Conservation (phyloP, 2,797 vertebrate species). For the Arctocebus calabarensis region DNA sequence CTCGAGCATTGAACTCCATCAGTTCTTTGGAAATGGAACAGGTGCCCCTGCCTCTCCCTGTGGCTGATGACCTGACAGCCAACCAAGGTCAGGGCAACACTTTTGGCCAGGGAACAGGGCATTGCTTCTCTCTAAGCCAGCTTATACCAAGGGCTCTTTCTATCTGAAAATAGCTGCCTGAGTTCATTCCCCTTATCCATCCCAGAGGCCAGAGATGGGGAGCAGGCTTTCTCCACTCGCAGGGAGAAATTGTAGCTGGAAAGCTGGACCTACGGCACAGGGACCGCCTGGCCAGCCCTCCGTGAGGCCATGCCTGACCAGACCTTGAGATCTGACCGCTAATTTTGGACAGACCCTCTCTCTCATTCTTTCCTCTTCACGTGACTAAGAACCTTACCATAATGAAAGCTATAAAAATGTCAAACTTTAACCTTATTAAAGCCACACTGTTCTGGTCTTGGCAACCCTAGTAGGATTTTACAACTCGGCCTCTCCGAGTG, state of each 20-base stretch:
- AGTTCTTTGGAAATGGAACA: not conserved
- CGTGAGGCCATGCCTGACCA: not conserved
- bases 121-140: not conserved
- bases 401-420: conserved; percentile 51
- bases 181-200: not conserved
- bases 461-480: conserved; percentile 64
- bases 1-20: not conserved
- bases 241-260: not conserved
- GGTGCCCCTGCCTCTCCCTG: fast-evolving
- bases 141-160: not conserved
- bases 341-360: conserved; percentile 7
- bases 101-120: not conserved
- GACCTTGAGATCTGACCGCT: not conserved
- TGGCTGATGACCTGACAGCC: not conserved
- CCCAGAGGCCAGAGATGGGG: not conserved
- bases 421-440: conserved; percentile 73
- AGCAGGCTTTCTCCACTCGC: not conserved
- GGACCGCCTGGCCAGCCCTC: not conserved
- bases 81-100: not conserved
- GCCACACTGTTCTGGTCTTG: conserved; percentile 2
- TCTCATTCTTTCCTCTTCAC: not conserved
- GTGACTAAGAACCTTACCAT: not conserved
- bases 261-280: not conserved
- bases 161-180: not conserved
- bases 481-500: conserved; percentile 39